Percentiles rank a stretch among this genome's conserved stretches.
Evolutionary conservation across 2,797 vertebrate genomes (phyloP).

Genomic region (Bradypodion ventrale): DNA sequence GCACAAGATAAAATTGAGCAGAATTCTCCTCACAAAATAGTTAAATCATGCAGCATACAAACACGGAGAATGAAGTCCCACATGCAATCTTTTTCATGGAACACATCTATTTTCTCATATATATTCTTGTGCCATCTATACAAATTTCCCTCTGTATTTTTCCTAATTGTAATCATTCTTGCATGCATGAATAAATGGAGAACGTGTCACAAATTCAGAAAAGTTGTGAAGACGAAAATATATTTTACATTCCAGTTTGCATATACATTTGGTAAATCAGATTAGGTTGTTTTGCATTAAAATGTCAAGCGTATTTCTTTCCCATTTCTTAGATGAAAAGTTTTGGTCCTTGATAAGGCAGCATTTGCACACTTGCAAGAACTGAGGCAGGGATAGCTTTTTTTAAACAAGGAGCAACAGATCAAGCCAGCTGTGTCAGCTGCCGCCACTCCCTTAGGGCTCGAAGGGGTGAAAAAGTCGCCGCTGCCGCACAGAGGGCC

Average conservation of each 20-base stretch:
- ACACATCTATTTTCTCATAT: too few relatives aligned
- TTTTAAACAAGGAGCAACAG: too few relatives aligned
- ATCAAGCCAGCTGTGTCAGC: too few relatives aligned
- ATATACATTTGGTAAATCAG: not conserved
- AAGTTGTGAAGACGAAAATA: not conserved
- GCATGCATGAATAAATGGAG: too few relatives aligned
- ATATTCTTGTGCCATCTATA: not conserved
- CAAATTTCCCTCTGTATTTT: not conserved
- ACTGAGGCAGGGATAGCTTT: too few relatives aligned
- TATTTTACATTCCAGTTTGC: not conserved
- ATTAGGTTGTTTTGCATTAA: not conserved
- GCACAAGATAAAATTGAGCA: not conserved
- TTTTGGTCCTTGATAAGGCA: too few relatives aligned
- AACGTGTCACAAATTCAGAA: not conserved
- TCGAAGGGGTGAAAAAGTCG: too few relatives aligned
- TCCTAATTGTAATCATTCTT: not conserved
- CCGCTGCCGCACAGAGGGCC: too few relatives aligned
- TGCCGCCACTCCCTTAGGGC: too few relatives aligned
- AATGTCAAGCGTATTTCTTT: not conserved
- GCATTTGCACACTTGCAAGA: too few relatives aligned
- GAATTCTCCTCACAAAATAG: slow-evolving; percentile 36
- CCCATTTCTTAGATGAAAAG: not conserved
- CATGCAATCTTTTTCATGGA: not conserved
- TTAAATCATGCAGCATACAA: slow-evolving; percentile 8
- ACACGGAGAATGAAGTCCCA: not conserved